Conservation (phyloP, 2,888 invertebrate species). For the Euproctis similis region DNA sequence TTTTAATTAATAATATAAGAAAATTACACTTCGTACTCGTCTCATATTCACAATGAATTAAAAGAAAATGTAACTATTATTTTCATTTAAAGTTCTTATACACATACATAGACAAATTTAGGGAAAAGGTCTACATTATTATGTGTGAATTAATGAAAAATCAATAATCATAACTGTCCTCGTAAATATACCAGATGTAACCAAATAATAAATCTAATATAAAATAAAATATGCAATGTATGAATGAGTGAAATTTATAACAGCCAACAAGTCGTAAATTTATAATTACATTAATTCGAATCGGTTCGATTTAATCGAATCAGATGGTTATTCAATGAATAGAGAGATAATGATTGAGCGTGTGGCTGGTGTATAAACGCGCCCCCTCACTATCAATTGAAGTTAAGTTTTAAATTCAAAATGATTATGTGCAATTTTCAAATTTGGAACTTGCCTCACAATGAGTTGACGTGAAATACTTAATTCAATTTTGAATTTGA, state of each 20-base stretch:
- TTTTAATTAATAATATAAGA: too few species aligned
- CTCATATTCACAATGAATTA: too few species aligned
- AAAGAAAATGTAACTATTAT: too few species aligned
- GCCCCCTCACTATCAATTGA: constrained; percentile 27
- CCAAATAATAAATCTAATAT: constrained; percentile 55
- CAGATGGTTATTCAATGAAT: constrained; percentile 36
- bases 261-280: constrained; percentile 65
- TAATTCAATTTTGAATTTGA: too few species aligned
- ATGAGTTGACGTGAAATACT: not conserved
- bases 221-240: constrained; percentile 28
- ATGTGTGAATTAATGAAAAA: constrained; percentile 17
- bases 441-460: not conserved
- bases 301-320: constrained; percentile 37
- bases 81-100: too few species aligned
- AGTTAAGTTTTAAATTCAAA: constrained; percentile 3
- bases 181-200: constrained; percentile 57
- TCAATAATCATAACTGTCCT: constrained; percentile 42
- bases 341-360: constrained; percentile 44
- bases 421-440: not conserved
- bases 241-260: constrained; percentile 57
- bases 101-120: too few species aligned
- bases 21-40: too few species aligned
- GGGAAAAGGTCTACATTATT: too few species aligned
- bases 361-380: constrained; percentile 24
- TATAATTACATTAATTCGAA: constrained; percentile 55